A percentile compares a stretch with the other conserved stretches of the same genome.
Conservation (phyloP, 2,888 invertebrate species). For the Acronicta aceris region DNA sequence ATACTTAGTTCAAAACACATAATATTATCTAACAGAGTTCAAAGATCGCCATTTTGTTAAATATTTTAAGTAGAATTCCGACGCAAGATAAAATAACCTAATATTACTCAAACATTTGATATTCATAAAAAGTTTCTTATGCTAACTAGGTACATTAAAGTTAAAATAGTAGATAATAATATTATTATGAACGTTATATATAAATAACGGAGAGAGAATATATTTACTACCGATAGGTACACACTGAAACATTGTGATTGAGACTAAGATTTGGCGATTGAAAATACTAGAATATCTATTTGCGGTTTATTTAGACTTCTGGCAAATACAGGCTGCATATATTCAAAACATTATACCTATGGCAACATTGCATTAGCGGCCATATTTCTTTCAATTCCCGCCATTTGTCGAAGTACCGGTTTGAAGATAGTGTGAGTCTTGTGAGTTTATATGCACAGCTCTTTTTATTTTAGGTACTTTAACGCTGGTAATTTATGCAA, state of each 20-base stretch:
- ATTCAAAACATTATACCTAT: slow-evolving; percentile 28
- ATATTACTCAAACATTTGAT: slow-evolving; percentile 58
- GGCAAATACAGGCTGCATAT: slow-evolving; percentile 84
- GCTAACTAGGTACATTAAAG: slow-evolving; percentile 62
- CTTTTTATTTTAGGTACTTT: background rate
- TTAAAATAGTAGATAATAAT: slow-evolving; percentile 50
- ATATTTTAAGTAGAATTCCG: slow-evolving; percentile 72
- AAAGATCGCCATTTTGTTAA: slow-evolving; percentile 71
- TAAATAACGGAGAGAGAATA: slow-evolving; percentile 55
- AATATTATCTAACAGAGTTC: slow-evolving; percentile 76
- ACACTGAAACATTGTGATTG: slow-evolving; percentile 62
- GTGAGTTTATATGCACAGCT: background rate
- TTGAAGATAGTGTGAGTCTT: slow-evolving; percentile 6
- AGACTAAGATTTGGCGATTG: slow-evolving; percentile 63
- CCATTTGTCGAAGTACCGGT: too few relatives aligned
- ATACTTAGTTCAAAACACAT: slow-evolving; percentile 82
- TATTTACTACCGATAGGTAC: slow-evolving; percentile 63
- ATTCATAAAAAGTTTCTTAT: slow-evolving; percentile 63
- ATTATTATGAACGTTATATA: slow-evolving; percentile 48
- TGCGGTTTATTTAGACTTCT: slow-evolving; percentile 72
- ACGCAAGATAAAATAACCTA: slow-evolving; percentile 81
- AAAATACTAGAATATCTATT: slow-evolving; percentile 47
- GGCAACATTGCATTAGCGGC: slow-evolving; percentile 33
- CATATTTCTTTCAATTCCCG: slow-evolving; percentile 26
- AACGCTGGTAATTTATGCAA: background rate